These are phyloP conservation scores for Mycogona germanica DNA, from an alignment of 2,888 invertebrate genomes.

Conservation along the genomic window DNA sequence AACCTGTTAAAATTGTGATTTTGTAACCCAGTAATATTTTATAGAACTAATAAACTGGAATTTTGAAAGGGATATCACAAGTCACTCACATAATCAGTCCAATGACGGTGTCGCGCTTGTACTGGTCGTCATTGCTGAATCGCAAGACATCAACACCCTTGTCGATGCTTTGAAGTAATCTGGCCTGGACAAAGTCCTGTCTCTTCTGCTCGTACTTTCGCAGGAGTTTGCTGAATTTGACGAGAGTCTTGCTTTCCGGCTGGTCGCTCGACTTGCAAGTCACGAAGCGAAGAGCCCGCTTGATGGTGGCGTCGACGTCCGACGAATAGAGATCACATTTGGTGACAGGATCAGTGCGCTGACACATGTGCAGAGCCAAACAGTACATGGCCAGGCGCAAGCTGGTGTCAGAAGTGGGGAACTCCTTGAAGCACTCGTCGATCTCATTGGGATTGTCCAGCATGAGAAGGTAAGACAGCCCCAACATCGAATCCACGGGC, in stretches of 20 bases:
- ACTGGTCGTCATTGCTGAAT: constrained; percentile 38
- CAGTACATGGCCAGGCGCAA: constrained; percentile 36
- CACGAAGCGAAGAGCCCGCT: constrained; percentile 4
- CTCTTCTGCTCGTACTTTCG: constrained; percentile 32
- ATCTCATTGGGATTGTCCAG: constrained; percentile 33
- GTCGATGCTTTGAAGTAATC: constrained; percentile 34
- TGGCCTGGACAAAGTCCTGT: constrained; percentile 37
- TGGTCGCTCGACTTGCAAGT: neutral
- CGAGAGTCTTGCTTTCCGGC: constrained; percentile 2
- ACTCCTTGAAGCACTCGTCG: constrained; percentile 31
- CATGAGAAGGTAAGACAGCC: constrained; percentile 41
- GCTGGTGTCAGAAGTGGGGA: constrained; percentile 34
- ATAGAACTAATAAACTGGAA: too few relatives aligned
- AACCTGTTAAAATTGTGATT: too few relatives aligned
- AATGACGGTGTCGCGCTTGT: constrained; percentile 41
- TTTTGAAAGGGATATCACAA: constrained; percentile 5
- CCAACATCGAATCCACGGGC: constrained; percentile 41
- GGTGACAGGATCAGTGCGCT: constrained; percentile 2
- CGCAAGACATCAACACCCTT: constrained; percentile 39
- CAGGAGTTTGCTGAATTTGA: constrained; percentile 28
- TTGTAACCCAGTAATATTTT: too few relatives aligned
- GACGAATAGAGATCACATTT: constrained; percentile 12
- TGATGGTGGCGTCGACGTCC: constrained; percentile 23
- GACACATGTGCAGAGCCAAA: constrained; percentile 32
- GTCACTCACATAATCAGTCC: constrained; percentile 40